Percentiles rank a stretch among this genome's conserved stretches.
Evolutionary conservation across 2,113 vertebrate genomes (phyloP).

Genomic region (Hippocampus abdominalis): DNA sequence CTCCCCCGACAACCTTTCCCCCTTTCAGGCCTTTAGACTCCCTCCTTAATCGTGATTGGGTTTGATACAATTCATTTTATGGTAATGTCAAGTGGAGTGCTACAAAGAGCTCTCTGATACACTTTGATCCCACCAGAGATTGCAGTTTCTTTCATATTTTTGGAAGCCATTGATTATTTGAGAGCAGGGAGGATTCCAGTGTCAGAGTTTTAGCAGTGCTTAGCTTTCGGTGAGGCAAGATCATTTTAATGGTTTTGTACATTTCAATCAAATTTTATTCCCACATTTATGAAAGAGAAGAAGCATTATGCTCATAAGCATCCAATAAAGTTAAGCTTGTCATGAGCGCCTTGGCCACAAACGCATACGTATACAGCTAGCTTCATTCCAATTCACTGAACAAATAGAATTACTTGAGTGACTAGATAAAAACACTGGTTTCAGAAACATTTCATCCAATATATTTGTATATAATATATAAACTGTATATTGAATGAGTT

Average conservation of each 20-base stretch:
- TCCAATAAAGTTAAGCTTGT: too few relatives aligned
- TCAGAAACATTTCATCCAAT: neutral
- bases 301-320: too few relatives aligned
- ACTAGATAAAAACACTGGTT: neutral
- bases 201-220: too few relatives aligned
- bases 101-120: neutral
- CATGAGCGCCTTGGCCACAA: too few relatives aligned
- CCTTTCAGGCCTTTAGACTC: neutral
- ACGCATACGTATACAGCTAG: too few relatives aligned
- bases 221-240: too few relatives aligned
- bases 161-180: neutral
- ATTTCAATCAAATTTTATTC: too few relatives aligned
- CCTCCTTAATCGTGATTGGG: constrained; percentile 16
- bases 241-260: too few relatives aligned
- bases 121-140: neutral
- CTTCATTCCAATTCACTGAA: neutral
- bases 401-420: neutral
- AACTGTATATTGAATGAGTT: too few relatives aligned
- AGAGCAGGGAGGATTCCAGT: neutral
- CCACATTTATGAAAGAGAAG: too few relatives aligned
- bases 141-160: neutral
- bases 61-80: constrained; percentile 9
- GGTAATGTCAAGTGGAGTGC: neutral
- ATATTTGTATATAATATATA: too few relatives aligned
- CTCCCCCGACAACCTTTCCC: neutral